These are phyloP conservation scores for Dipodomys spectabilis DNA, from an alignment of 2,113 vertebrate genomes.

Conservation along the genomic window DNA sequence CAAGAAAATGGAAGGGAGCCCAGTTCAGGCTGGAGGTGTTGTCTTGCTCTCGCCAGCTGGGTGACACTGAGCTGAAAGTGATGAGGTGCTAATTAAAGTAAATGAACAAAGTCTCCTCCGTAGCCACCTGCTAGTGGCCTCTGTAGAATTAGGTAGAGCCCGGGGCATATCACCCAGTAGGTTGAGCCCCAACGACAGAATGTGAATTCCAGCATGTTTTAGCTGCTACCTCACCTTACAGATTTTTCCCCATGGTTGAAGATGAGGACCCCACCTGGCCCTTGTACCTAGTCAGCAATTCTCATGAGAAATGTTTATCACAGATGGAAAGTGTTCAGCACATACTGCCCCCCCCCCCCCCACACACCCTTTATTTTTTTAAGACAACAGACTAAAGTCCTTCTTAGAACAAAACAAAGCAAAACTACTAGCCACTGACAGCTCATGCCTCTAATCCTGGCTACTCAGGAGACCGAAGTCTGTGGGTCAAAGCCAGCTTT, in stretches of 20 bases:
- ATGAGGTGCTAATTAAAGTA: constrained; percentile 91
- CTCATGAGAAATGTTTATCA: background rate
- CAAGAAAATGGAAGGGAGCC: constrained; percentile 88
- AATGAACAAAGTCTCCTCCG: constrained; percentile 85
- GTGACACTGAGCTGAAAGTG: constrained; percentile 87
- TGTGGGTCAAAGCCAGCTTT: too few relatives aligned
- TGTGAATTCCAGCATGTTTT: constrained; percentile 72
- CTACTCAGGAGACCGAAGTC: too few relatives aligned
- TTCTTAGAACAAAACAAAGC: background rate
- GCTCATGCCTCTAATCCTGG: too few relatives aligned
- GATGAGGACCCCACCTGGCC: background rate
- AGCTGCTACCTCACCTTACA: constrained; percentile 66
- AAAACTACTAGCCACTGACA: too few relatives aligned
- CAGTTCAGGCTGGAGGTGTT: constrained; percentile 87
- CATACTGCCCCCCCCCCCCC: constrained; percentile 43
- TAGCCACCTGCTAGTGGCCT: constrained; percentile 84
- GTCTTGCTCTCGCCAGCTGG: constrained; percentile 87
- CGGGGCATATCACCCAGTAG: constrained; percentile 70
- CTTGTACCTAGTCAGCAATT: constrained; percentile 8
- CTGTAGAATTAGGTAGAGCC: constrained; percentile 78
- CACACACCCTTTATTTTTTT: background rate
- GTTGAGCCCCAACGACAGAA: constrained; percentile 58
- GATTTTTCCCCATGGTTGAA: constrained; percentile 63
- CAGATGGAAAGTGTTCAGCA: constrained; percentile 32
- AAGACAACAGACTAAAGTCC: background rate